phyloP scores from a whole-genome alignment of 2,797 vertebrate species.

The Erethizon dorsatum region DNA sequence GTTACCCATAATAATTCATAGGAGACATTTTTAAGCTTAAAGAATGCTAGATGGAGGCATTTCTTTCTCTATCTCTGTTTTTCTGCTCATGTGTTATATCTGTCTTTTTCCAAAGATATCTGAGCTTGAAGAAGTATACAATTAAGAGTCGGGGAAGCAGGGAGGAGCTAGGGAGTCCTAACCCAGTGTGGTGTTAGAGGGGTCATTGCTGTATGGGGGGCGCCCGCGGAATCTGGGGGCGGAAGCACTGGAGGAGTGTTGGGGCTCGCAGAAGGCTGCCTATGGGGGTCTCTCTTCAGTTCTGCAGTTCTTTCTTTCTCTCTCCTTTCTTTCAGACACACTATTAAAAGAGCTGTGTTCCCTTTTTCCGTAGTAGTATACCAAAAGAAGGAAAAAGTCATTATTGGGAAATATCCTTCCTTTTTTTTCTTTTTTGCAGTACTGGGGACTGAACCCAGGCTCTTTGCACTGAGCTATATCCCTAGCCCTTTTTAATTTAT shows the following conservation, averaged over 20 bases:
- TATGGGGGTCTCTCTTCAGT: background rate
- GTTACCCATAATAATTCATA: slow-evolving; percentile 87
- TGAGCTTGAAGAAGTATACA: slow-evolving; percentile 80
- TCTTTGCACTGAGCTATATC: background rate
- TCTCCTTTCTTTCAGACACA: background rate
- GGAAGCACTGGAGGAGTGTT: background rate
- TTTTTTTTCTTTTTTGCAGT: too few relatives aligned
- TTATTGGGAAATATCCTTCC: background rate
- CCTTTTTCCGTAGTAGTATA: background rate
- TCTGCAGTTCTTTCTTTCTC: background rate
- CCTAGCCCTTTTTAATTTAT: background rate
- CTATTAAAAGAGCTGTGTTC: background rate
- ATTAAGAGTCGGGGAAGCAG: slow-evolving; percentile 83
- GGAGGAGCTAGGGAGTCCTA: slow-evolving; percentile 71
- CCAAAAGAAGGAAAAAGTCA: background rate
- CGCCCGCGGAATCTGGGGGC: background rate
- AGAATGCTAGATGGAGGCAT: slow-evolving; percentile 72
- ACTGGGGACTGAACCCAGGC: background rate
- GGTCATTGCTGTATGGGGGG: slow-evolving; percentile 68
- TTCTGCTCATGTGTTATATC: slow-evolving; percentile 82
- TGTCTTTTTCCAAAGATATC: slow-evolving; percentile 80
- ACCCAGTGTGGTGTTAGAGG: slow-evolving; percentile 23
- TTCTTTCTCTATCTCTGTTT: slow-evolving; percentile 74
- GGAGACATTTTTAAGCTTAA: slow-evolving; percentile 85
- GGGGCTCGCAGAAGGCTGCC: slow-evolving; percentile 46